Base-by-base conservation (phyloP, 2,888 invertebrate species). In the Caenorhabditis afra region DNA sequence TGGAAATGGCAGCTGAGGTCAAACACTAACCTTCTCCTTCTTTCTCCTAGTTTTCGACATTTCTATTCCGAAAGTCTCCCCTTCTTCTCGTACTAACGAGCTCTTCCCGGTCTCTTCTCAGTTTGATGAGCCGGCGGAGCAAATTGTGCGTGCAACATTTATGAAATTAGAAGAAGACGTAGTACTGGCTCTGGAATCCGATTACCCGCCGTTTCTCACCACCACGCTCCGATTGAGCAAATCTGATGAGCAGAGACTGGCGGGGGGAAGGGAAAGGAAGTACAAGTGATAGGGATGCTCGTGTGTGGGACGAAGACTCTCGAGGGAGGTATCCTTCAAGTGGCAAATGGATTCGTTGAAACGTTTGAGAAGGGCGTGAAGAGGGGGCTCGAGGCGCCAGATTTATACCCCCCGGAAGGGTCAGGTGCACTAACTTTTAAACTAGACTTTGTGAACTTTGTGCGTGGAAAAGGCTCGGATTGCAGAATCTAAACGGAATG, bases 61-160 rank as follows among this genome's bases (percentile, higher is more conserved):
- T 29, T 7, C 29, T 29, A 29, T 3, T 29, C 29, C 29, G n/a
- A n/a, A n/a, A n/a, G n/a, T n/a, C n/a, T n/a, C n/a, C n/a, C n/a
- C n/a, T n/a, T n/a, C n/a, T n/a, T n/a, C n/a, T n/a, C n/a, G n/a
- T n/a, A 20, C 14, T 66, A 55, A 66, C 55, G 66, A 66, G 66
- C 41, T 14, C 20, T 57, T 41, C 18, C 41, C 52, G 29, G 29
- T 7, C 4, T 53, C 52, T 53, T 3, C 22, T 22, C 49, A 3
- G 3, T 52, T 20, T 68, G 41, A 68, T 68, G 58, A 68, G 58
- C 68, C 11, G 7, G 14, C 41, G 41, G 14, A 11, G 41, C 68
- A 68, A 66, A 37, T 45, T 66, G 55, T 68, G 53, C 23, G 35
- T 68, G 53, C 70, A 62, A 62, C 61, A 70, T 70, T 71, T 71